phyloP scores from a whole-genome alignment of 2,888 invertebrate species.

The Oithona nana region DNA sequence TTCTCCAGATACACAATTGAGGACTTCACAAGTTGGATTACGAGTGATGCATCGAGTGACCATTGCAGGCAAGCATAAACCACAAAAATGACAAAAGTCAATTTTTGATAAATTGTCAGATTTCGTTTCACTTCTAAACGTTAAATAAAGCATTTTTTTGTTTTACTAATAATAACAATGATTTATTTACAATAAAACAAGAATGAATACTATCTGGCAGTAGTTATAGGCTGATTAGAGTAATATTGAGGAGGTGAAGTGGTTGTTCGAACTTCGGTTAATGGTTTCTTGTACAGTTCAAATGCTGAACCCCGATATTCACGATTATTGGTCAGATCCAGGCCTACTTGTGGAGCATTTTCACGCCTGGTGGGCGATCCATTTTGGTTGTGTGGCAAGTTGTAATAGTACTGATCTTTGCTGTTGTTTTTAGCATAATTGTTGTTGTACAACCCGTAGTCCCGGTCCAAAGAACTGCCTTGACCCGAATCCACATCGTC shows the following conservation, averaged over 20 bases:
- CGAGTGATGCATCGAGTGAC: slow-evolving; percentile 20
- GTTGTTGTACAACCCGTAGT: slow-evolving; percentile 22
- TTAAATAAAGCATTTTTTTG: too few species aligned
- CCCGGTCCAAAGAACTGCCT: slow-evolving; percentile 34
- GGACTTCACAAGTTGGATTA: slow-evolving; percentile 18
- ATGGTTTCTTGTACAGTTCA: slow-evolving; percentile 72
- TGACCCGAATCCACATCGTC: slow-evolving; percentile 29
- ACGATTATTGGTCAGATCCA: slow-evolving; percentile 53
- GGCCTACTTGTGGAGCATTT: slow-evolving; percentile 25
- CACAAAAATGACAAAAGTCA: slow-evolving; percentile 8
- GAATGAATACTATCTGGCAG: neutral
- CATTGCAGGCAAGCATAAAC: slow-evolving; percentile 17
- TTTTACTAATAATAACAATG: neutral
- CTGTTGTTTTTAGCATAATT: neutral
- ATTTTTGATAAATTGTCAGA: too few species aligned
- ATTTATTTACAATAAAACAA: too few species aligned
- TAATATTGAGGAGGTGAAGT: neutral
- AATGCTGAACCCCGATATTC: slow-evolving; percentile 87
- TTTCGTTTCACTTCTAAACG: too few species aligned
- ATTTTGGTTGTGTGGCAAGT: slow-evolving; percentile 28
- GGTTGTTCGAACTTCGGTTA: slow-evolving; percentile 3
- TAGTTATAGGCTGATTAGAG: neutral
- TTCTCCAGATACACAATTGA: slow-evolving; percentile 19
- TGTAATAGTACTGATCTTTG: slow-evolving; percentile 33
- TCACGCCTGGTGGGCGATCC: slow-evolving; percentile 24